Evolutionary conservation across 2,113 vertebrate species (phyloP).

Genomic region (Vulpes vulpes): DNA sequence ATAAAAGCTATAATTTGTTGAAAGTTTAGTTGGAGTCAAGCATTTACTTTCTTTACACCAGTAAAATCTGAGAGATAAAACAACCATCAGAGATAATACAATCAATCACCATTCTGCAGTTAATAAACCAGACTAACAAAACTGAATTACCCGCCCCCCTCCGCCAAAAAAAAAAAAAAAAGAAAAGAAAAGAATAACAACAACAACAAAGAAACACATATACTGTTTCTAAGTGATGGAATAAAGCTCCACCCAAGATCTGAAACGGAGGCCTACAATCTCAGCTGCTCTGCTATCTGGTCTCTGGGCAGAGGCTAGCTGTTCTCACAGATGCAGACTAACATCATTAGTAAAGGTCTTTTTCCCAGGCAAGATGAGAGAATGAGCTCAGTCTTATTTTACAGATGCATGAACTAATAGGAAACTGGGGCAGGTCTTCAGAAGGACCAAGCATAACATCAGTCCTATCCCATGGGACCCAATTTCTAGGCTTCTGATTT

Average conservation of each 20-base stretch:
- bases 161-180: too few relatives aligned
- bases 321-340: slow-evolving; percentile 26
- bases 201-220: not conserved
- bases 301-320: not conserved
- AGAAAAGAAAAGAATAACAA: not conserved
- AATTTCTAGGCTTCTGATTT: not conserved
- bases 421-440: slow-evolving; percentile 20
- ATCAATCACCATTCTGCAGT: not conserved
- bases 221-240: not conserved
- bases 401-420: slow-evolving; percentile 1
- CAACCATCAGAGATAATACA: not conserved
- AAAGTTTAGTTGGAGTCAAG: not conserved
- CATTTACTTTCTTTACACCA: not conserved
- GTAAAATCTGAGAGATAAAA: slow-evolving; percentile 1
- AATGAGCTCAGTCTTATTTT: slow-evolving; percentile 51
- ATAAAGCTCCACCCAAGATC: slow-evolving; percentile 11
- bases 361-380: slow-evolving; percentile 20
- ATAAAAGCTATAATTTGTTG: not conserved
- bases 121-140: not conserved
- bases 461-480: not conserved
- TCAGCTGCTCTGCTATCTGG: not conserved
- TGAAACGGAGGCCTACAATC: not conserved
- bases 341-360: slow-evolving; percentile 38
- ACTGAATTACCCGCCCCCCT: not conserved
- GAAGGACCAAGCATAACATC: not conserved